phyloP scores from a whole-genome alignment of 2,888 invertebrate genomes.

The Pegoplata infirma region DNA sequence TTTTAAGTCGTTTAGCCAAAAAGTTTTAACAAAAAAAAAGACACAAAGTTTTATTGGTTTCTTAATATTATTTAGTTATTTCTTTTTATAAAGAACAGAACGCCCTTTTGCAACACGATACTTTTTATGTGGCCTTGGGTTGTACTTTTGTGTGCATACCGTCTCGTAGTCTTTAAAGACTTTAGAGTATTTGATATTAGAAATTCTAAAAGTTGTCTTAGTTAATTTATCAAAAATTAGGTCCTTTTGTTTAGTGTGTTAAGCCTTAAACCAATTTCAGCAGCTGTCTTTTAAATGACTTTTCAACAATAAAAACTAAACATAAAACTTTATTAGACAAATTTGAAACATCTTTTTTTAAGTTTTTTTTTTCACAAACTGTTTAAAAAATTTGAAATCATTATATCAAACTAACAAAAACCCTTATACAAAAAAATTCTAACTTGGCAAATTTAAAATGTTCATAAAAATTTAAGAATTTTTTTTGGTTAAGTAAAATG shows the following conservation, averaged over 20 bases:
- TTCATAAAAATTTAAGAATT: too few relatives aligned
- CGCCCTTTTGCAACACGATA: conserved; percentile 61
- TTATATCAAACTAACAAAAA: too few relatives aligned
- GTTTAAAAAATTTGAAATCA: too few relatives aligned
- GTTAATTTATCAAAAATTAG: conserved; percentile 52
- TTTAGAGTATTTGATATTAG: conserved; percentile 30
- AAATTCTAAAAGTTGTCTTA: conserved; percentile 44
- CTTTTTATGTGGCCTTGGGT: conserved; percentile 45
- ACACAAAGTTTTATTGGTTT: conserved; percentile 34
- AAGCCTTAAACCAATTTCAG: conserved; percentile 49
- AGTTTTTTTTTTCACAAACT: too few relatives aligned
- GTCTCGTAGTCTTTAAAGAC: too few relatives aligned
- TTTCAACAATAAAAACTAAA: background rate
- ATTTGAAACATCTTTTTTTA: conserved; percentile 29
- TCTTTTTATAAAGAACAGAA: conserved; percentile 21
- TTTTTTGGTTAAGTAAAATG: too few relatives aligned
- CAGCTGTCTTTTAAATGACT: conserved; percentile 46
- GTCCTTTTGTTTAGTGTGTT: conserved; percentile 1
- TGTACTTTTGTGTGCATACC: background rate
- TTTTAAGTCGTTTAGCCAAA: conserved; percentile 37
- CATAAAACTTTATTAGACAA: conserved; percentile 56
- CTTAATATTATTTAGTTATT: conserved; percentile 22
- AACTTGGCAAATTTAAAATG: too few relatives aligned
- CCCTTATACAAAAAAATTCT: too few relatives aligned
- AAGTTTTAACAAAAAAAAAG: background rate